Evolutionary conservation across 2,888 invertebrate genomes (phyloP), one percentile per base, ranked within the genome.

Genomic region (Cylindroiulus punctatus): DNA sequence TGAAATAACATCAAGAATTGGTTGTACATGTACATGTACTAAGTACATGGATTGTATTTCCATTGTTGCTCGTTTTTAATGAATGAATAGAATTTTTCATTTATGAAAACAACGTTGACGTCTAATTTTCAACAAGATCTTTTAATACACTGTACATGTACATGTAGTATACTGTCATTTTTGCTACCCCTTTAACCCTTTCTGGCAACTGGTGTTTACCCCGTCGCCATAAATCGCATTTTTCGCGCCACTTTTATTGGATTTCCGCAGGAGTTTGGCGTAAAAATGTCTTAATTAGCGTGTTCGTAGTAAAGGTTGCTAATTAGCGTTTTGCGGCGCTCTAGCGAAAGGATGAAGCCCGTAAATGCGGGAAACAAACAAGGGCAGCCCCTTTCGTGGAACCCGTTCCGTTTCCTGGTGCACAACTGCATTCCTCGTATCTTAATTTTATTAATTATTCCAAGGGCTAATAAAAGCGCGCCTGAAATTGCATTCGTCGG

Each of bases 371-470:
- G 19, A 52, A 52, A 52, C 52, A 52, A 52, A 52, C 52, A 19
- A 17, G 36, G 36, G 36, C 17, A 19, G 4, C 52, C 52, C 52
- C 19, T 4, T 52, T 19, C 19, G 52, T 52, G 19, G 19, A 52
- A 19, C 52, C 19, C 19, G 19, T 1, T 14, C 52, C 19, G 4
- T 52, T n/a, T 52, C 52, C 19, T 52, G 47, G 52, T 19, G 19
- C 52, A 14, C 17, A 52, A 52, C 19, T 5, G 52, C 52, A 52
- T 52, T 52, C 52, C 19, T 52, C 19, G 19, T 19, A 52, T 52
- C 52, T 52, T 52, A 52, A 52, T 52, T 52, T 52, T 52, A 52
- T 52, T 52, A 52, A 52, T 52, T 52, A 52, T 52, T 52, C 52
- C 4, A 19, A 17, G 17, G 52, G 52, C 52, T 52, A 47, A 52